A percentile compares a stretch with the other conserved stretches of the same genome.
Conservation (phyloP, 2,888 invertebrate genomes). For the Lutraria lutraria region DNA sequence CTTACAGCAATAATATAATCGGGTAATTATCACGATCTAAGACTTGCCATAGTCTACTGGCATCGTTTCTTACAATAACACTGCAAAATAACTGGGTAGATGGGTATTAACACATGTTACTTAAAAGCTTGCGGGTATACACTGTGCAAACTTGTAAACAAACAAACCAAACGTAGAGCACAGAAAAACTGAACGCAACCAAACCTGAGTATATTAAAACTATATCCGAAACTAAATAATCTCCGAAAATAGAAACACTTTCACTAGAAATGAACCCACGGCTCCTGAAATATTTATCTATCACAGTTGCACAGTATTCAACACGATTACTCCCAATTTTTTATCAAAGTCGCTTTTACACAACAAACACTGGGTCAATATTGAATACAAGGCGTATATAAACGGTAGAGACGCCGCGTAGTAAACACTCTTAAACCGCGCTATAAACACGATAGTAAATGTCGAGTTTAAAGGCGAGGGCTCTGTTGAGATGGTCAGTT, state of each 20-base stretch:
- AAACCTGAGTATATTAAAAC: not conserved
- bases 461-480: not conserved
- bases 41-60: too few relatives aligned
- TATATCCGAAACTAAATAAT: not conserved
- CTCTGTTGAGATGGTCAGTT: not conserved
- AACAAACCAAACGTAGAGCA: not conserved
- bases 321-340: not conserved
- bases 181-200: not conserved
- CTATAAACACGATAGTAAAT: conserved; percentile 29
- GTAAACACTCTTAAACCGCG: conserved; percentile 32
- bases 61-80: too few relatives aligned
- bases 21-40: too few relatives aligned
- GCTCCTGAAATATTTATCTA: not conserved
- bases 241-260: not conserved
- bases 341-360: not conserved
- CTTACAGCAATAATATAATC: too few relatives aligned
- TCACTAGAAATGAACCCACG: not conserved
- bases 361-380: conserved; percentile 1
- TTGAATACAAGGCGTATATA: conserved; percentile 5
- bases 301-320: conserved; percentile 5
- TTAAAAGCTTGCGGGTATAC: too few relatives aligned
- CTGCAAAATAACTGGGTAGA: too few relatives aligned
- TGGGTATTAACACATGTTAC: too few relatives aligned
- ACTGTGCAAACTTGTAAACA: not conserved
- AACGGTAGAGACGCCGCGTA: conserved; percentile 1